Base-by-base conservation (phyloP, 2,888 invertebrate species). In the Agonopterix arenella region DNA sequence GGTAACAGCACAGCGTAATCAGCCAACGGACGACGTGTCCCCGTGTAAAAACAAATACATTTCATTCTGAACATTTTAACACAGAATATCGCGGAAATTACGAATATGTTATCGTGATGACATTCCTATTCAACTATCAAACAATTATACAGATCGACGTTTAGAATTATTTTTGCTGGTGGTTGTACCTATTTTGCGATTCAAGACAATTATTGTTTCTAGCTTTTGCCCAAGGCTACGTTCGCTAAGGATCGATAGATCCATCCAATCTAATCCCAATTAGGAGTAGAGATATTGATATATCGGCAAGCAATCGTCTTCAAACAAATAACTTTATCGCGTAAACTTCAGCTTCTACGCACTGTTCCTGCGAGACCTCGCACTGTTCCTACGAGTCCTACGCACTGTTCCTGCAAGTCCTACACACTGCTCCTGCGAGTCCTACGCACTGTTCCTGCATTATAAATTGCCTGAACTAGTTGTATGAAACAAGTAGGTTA, bases 1-100 rank as follows among this genome's bases (percentile, higher is more conserved):
- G 74, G 76, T 70, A 74, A 78, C 76, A 73, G 71, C 69, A 69
- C 68, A 66, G 69, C 73, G 83, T 83, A 85, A 86, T 86, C 84
- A 84, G 81, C 73, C 78, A 76, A 62, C 82, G 66, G 75, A 70
- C 43, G 61, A 64, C 74, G 76, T 76, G 74, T 75, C 77, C 68
- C 68, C 69, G 68, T 76, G 76, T 68, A 69, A 76, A 80, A 80
- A 84, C 81, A 80, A 79, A 83, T 73, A 73, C 70, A 66, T 71
- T 73, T 70, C 66, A 64, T 60, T 60, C 52, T 55, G 65, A 71
- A 68, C 64, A 66, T 62, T 71, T 72, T 66, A 60, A 64, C 57
- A 57, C 60, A 52, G 63, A 70, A 67, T 68, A 60, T 66, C 28
- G 28, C 28, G 28, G 5, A 28, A 28, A 28, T 28, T 28, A 28